Evolutionary conservation across 2,888 invertebrate genomes (phyloP).

Genomic region (Schrankia costaestrigalis): DNA sequence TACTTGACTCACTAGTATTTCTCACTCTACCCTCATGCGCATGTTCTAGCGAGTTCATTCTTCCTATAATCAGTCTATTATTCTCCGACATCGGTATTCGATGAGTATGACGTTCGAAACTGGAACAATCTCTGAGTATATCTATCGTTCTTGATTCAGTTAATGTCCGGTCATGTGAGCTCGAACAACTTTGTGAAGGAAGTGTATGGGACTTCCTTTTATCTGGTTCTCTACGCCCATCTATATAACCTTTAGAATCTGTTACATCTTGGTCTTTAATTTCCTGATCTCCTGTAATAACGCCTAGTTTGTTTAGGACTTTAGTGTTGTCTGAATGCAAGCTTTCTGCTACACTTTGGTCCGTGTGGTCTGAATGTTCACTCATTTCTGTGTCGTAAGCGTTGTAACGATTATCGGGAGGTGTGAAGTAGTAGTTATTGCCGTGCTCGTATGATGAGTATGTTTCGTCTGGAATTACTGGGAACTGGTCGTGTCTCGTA

Average conservation of each 20-base stretch:
- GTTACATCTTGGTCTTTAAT: conserved; percentile 54
- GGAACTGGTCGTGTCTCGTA: conserved; percentile 88
- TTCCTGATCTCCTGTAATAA: conserved; percentile 43
- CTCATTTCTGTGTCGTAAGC: conserved; percentile 62
- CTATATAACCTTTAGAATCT: conserved; percentile 44
- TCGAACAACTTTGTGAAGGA: conserved; percentile 75
- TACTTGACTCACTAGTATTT: conserved; percentile 86
- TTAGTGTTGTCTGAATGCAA: conserved; percentile 59
- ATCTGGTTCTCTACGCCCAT: conserved; percentile 48
- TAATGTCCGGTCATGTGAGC: conserved; percentile 82
- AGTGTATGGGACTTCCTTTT: conserved; percentile 79
- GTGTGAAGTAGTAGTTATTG: conserved; percentile 49
- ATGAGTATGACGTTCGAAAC: conserved; percentile 55
- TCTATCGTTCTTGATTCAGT: conserved; percentile 87
- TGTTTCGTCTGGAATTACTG: conserved; percentile 85
- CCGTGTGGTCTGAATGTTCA: conserved; percentile 74
- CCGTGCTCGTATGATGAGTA: conserved; percentile 70
- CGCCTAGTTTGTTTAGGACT: conserved; percentile 38
- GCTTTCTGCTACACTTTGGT: conserved; percentile 69
- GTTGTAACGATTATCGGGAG: conserved; percentile 58
- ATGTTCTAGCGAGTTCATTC: conserved; percentile 69
- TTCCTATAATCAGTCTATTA: conserved; percentile 52
- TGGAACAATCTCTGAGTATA: conserved; percentile 66
- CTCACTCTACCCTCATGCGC: conserved; percentile 68
- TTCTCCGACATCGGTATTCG: conserved; percentile 48